Conservation (phyloP, 2,797 vertebrate species). For the Alosa sapidissima region DNA sequence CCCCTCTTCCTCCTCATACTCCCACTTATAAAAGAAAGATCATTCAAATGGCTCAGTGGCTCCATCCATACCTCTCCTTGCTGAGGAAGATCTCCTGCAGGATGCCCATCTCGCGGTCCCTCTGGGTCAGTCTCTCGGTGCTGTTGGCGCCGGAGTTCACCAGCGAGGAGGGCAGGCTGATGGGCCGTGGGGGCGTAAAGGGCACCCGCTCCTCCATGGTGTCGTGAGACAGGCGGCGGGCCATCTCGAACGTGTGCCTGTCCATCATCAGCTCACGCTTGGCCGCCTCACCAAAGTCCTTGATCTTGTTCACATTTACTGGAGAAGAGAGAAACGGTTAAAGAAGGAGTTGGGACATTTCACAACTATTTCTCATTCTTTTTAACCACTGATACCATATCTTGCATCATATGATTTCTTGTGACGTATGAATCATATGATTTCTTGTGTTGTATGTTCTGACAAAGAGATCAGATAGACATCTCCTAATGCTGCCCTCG, state of each 20-base stretch:
- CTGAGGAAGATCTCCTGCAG: slow-evolving; percentile 93
- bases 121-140: slow-evolving; percentile 86
- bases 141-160: slow-evolving; percentile 82
- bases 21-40: too few relatives aligned
- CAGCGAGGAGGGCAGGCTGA: slow-evolving; percentile 76
- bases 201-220: slow-evolving; percentile 92
- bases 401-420: neutral
- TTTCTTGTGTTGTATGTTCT: neutral
- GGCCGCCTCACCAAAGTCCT: slow-evolving; percentile 93
- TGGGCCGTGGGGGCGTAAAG: slow-evolving; percentile 80
- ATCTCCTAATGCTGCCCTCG: too few relatives aligned
- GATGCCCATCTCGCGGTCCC: slow-evolving; percentile 91
- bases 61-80: slow-evolving; percentile 81
- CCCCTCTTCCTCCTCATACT: too few relatives aligned
- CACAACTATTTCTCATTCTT: neutral
- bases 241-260: slow-evolving; percentile 89
- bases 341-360: neutral
- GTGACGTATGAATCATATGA: neutral
- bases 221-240: slow-evolving; percentile 89
- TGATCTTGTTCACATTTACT: slow-evolving; percentile 98
- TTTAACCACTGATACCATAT: neutral
- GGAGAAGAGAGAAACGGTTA: neutral
- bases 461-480: too few relatives aligned
- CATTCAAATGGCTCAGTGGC: neutral
- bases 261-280: slow-evolving; percentile 94